Base-by-base conservation (phyloP, 1,140 invertebrate species). In the Ips typographus region DNA sequence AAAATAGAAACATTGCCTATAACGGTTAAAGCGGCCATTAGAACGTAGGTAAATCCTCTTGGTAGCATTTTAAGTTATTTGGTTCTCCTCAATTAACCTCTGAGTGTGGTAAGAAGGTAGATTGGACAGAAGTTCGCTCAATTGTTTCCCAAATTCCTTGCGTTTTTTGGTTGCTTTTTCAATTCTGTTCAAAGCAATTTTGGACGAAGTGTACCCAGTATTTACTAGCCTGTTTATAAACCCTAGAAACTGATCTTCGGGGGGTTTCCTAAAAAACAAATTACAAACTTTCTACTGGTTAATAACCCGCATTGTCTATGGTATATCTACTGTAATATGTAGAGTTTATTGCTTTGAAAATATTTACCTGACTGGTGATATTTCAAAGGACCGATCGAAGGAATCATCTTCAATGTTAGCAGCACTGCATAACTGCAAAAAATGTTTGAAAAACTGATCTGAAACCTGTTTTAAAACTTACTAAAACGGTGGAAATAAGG, bases 161-260 rank as follows among this genome's bases (percentile, higher is more conserved):
- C 67, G 44, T 7, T 42, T 65, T 58, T 70, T 40, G 41, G 58
- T 70, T 22, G 52, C 62, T 22, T 65, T 65, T 53, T 70, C 57
- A 3, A 68, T 47, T 55, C 62, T 52, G 52, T 61, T 73, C 22
- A 70, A n/a, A 0, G 68, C 44, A 22, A 73, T 73, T 47, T 68
- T 73, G 6, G 72, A 73, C n/a, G 72, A 73, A 3, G 57, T n/a
- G 49, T 73, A 73, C 22, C 63, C 68, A 5, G 72, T 73, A 42
- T 73, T 73, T 3, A 71, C 68, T 22, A 73, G 22, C 40, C 66
- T 58, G 8, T 73, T 61, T 7, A 73, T 53, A 38, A 73, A 71
- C 8, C 53, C 43, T 37, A 73, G 43, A n/a, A 73, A 42, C n/a
- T 68, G 60, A 41, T 73, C 72, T 64, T 73, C 72, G 7, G 68